Evolutionary conservation across 2,113 vertebrate genomes (phyloP), one percentile per base, ranked within the genome.

Genomic region (Taxidea taxus): DNA sequence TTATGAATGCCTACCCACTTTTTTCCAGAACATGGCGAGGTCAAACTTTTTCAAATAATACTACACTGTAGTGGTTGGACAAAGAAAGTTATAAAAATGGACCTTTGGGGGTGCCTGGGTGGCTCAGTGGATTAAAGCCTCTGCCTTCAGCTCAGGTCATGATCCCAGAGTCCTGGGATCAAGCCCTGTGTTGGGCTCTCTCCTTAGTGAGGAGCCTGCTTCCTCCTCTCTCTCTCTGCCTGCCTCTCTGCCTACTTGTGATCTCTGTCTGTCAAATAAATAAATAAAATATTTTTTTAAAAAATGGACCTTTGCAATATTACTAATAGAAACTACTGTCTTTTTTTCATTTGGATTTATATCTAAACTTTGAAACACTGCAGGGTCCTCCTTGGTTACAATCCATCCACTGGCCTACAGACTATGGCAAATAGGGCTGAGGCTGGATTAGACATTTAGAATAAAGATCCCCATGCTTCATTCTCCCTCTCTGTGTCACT

Each of bases 381-480:
- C 12, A 39, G 23, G 0, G 5, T 14, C 47, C 15, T 93, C 12
- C 15, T 83, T 51, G 70, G 4, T 78, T 18, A 31, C 4, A 75
- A 7, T 37, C 6, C 29, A 56, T 51, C 72, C 62, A 18, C 25
- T 68, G 62, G n/a, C 29, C 7, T 47, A 58, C 1, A 37, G 11
- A 88, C 34, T 29, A 39, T 39, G 11, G 51, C 14, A 62, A 80
- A 21, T 31, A 68, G 64, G 6, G 7, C 15, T 31, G 39, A 85
- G 37, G 3, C n/a, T 29, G 6, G 16, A 21, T 70, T 20, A 47
- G 27, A 37, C 10, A 78, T 56, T 64, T 8, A 7, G 29, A 91
- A 39, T 11, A n/a, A 18, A 49, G 6, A 7, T 25, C 2, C 9
- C 2, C 3, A 14, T 60, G 2, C 54, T 2, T 27, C 21, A 2